Base-by-base conservation (phyloP, 2,888 invertebrate species). In the Adela reaumurella region DNA sequence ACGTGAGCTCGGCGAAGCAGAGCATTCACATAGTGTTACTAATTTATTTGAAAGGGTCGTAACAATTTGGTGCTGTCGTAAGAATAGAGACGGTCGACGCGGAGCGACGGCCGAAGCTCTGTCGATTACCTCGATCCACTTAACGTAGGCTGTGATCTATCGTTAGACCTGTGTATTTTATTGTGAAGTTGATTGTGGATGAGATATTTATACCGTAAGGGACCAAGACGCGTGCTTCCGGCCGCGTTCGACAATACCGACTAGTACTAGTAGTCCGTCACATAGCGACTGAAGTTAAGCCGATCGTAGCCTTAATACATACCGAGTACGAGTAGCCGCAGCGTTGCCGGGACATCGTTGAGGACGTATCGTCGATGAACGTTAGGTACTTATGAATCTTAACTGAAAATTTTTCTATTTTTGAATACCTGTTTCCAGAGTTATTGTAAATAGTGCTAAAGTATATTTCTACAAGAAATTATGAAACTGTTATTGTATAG, bases 91-190 rank as follows among this genome's bases (percentile, higher is more conserved):
- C 17, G 45, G 35, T 28, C 24, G 17, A 10, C 19, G 49, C 42
- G 35, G 24, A 17, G 17, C 41, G 46, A 47, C 24, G 43, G 45
- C 49, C 28, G 20, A 35, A 47, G 35, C n/a, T 35, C 24, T 45
- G 49, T 29, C 47, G 20, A 48, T 57, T 60, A 62, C 66, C 65
- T 65, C 63, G 61, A 61, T 56, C 57, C 63, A 58, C 59, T 63
- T 52, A 67, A 69, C 68, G 61, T 66, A 68, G 79, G 79, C 79
- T 78, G 79, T 78, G 79, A 79, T 74, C 76, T 73, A 68, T 70
- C 67, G 57, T 67, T 67, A 70, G 61, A 65, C 62, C 62, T 69
- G 63, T 63, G 59, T 66, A 61, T 51, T 56, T 60, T 58, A 57
- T 49, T 53, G 49, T 60, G 58, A 61, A 45, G 24, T 47, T 20